phyloP scores from a whole-genome alignment of 2,888 invertebrate genomes.

The Rapana venosa region DNA sequence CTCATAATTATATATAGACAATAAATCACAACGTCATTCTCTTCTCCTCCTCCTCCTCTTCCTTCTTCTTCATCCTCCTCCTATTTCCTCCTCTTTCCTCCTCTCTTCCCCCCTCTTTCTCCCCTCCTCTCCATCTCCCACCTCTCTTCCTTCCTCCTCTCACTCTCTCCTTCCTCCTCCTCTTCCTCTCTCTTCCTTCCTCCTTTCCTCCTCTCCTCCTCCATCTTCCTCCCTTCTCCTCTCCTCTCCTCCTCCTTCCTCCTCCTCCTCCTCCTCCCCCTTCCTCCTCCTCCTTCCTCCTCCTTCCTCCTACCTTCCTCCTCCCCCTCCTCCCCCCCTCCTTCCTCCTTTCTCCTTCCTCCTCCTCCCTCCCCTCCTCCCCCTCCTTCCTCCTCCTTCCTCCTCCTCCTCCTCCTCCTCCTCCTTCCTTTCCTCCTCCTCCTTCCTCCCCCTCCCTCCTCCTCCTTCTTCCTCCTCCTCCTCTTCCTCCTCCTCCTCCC shows the following conservation, averaged over 20 bases:
- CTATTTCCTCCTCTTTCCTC: background rate
- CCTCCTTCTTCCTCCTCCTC: too few relatives aligned
- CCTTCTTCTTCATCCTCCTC: background rate
- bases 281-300: background rate
- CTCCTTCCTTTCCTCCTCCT: background rate
- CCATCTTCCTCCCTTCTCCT: background rate
- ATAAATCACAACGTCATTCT: background rate
- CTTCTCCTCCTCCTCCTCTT: background rate
- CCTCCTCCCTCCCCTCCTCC: too few relatives aligned
- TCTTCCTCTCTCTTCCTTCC: background rate
- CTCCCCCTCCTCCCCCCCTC: background rate
- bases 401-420: background rate
- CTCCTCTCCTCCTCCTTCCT: background rate
- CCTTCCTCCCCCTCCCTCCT: too few relatives aligned
- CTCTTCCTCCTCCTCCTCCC: too few relatives aligned
- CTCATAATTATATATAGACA: background rate
- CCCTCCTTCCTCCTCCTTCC: background rate
- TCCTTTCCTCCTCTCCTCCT: background rate
- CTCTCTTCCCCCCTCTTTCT: background rate
- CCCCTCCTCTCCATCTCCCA: background rate
- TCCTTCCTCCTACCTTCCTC: background rate
- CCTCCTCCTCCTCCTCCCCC: background rate
- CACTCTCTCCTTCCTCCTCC: background rate
- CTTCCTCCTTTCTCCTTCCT: background rate
- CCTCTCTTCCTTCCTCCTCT: too few relatives aligned